These are phyloP conservation scores for Disparrhopalites patrizii DNA, from an alignment of 2,888 invertebrate species.

Conservation along the genomic window DNA sequence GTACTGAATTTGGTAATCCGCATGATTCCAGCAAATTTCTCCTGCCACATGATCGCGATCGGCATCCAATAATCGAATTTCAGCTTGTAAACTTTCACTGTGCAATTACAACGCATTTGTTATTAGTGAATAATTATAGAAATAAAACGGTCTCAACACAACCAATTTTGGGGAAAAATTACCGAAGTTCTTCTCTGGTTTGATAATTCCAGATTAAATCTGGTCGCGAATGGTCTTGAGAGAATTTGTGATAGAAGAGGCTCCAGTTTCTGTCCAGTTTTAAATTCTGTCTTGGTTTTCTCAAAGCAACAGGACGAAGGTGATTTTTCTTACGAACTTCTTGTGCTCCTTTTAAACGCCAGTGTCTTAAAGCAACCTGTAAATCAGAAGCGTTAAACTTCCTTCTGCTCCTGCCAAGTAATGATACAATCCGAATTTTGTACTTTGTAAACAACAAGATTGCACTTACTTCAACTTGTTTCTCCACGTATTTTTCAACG, in stretches of 20 bases:
- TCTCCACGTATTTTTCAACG: conserved; percentile 67
- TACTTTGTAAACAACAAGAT: neutral
- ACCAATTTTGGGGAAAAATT: too few species aligned
- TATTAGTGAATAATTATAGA: neutral
- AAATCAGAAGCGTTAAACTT: too few species aligned
- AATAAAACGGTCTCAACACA: conserved; percentile 3
- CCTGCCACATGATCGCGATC: conserved; percentile 77
- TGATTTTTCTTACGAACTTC: conserved; percentile 60
- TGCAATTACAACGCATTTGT: neutral
- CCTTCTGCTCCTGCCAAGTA: neutral
- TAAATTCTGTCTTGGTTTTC: conserved; percentile 81
- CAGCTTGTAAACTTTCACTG: conserved; percentile 79
- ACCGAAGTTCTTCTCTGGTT: conserved; percentile 54
- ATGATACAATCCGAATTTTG: neutral
- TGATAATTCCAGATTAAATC: conserved; percentile 99
- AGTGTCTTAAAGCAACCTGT: conserved; percentile 64
- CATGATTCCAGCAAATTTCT: conserved; percentile 95
- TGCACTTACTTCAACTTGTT: conserved; percentile 69
- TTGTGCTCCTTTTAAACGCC: conserved; percentile 55
- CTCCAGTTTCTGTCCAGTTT: conserved; percentile 87
- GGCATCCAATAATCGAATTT: conserved; percentile 80
- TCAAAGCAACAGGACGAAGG: conserved; percentile 77
- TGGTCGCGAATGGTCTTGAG: conserved; percentile 87
- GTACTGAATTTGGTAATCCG: conserved; percentile 93
- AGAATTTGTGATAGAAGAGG: conserved; percentile 92